These are phyloP conservation scores for Drosophila aff. DNA, from an alignment of 1,140 invertebrate genomes.

Conservation along the genomic window DNA sequence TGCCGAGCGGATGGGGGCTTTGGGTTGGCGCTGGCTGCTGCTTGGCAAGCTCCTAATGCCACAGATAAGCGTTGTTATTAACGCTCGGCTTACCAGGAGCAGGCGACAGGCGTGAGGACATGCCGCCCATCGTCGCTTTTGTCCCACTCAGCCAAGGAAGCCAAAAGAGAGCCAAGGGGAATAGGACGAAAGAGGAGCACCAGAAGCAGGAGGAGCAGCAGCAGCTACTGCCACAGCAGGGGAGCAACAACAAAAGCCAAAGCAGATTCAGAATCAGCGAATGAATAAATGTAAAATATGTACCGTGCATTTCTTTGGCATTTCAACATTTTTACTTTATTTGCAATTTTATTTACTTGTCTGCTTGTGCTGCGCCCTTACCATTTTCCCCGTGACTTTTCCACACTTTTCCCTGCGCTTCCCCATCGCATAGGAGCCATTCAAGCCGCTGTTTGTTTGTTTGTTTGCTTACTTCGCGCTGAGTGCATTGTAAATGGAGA, in stretches of 20 bases:
- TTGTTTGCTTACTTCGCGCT: slow-evolving; percentile 61
- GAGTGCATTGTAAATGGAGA: slow-evolving; percentile 82
- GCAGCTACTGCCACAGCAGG: slow-evolving; percentile 9
- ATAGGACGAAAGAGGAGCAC: slow-evolving; percentile 21
- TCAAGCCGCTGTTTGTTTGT: slow-evolving; percentile 57
- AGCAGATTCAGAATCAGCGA: slow-evolving; percentile 58
- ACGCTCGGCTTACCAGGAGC: slow-evolving; percentile 80
- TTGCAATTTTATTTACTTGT: slow-evolving; percentile 82
- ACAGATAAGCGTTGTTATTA: slow-evolving; percentile 84
- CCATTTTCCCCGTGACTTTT: slow-evolving; percentile 9
- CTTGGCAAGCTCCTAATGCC: slow-evolving; percentile 78
- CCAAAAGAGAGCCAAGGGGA: slow-evolving; percentile 5
- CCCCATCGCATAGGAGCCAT: slow-evolving; percentile 31
- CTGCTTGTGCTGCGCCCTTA: slow-evolving; percentile 43
- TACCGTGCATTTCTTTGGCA: slow-evolving; percentile 81
- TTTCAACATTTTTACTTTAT: slow-evolving; percentile 81
- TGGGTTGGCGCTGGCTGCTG: slow-evolving; percentile 37
- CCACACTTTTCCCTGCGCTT: slow-evolving; percentile 4
- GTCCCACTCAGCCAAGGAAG: slow-evolving; percentile 41
- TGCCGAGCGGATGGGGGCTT: slow-evolving; percentile 19
- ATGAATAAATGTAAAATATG: slow-evolving; percentile 83
- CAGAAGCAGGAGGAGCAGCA: neutral
- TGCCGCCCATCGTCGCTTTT: slow-evolving; percentile 57
- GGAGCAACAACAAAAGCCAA: slow-evolving; percentile 25
- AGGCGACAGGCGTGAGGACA: slow-evolving; percentile 57